Evolutionary conservation across 92 coral and sea anemone genomes (phyloP).

Genomic region (Parazoanthus swiftii): DNA sequence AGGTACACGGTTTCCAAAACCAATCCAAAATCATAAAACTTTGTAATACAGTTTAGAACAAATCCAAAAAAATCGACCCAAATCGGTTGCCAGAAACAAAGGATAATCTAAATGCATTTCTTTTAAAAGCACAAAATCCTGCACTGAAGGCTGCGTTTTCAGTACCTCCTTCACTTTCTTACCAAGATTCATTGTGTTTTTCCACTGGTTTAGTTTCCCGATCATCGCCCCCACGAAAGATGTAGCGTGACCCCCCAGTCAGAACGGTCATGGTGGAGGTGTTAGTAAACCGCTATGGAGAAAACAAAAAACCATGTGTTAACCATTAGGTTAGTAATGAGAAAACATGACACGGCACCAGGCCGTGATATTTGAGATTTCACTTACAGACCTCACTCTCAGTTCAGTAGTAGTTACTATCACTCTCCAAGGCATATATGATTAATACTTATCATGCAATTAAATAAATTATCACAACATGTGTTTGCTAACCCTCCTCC

Average conservation of each 20-base stretch:
- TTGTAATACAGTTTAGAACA: background rate
- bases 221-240: slow-evolving; percentile 49
- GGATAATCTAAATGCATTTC: background rate
- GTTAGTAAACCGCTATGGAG: slow-evolving; percentile 76
- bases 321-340: too few species aligned
- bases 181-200: slow-evolving; percentile 77
- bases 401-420: too few species aligned
- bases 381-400: too few species aligned
- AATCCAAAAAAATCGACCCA: background rate
- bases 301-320: background rate
- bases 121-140: too few species aligned
- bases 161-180: background rate
- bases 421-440: too few species aligned
- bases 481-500: too few species aligned
- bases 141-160: too few species aligned
- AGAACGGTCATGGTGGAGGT: slow-evolving; percentile 84
- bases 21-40: background rate
- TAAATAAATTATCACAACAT: too few species aligned
- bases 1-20: background rate
- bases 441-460: too few species aligned
- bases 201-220: slow-evolving; percentile 59
- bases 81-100: background rate
- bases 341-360: too few species aligned
- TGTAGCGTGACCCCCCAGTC: slow-evolving; percentile 85
- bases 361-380: too few species aligned